These are phyloP conservation scores for Rhagonycha fulva DNA, from an alignment of 2,888 invertebrate species.

Conservation along the genomic window DNA sequence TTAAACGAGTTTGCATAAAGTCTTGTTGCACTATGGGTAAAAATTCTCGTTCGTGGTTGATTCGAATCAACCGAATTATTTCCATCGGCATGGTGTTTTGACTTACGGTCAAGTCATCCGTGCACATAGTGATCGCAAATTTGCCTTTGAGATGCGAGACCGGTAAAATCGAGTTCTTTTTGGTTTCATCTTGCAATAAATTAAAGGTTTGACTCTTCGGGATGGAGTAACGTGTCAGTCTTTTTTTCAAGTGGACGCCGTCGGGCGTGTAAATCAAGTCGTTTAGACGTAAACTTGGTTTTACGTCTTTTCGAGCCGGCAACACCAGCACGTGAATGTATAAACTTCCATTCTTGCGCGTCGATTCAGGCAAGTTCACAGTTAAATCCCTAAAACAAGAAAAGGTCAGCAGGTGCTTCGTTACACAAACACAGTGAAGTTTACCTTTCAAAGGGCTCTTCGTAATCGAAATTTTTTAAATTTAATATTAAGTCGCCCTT, in stretches of 20 bases:
- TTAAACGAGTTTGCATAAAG: constrained; percentile 77
- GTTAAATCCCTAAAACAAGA: constrained; percentile 63
- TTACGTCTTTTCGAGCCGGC: constrained; percentile 59
- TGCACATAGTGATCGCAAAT: constrained; percentile 77
- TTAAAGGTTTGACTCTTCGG: constrained; percentile 78
- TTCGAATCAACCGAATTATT: constrained; percentile 55
- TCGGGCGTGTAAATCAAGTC: constrained; percentile 64
- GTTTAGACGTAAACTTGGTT: constrained; percentile 59
- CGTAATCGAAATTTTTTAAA: constrained; percentile 69
- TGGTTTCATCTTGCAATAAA: constrained; percentile 62
- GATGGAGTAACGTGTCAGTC: constrained; percentile 73
- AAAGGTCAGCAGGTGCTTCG: constrained; percentile 6
- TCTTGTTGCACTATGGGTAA: constrained; percentile 85
- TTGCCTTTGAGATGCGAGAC: constrained; percentile 76
- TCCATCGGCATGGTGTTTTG: constrained; percentile 46
- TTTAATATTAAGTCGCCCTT: constrained; percentile 66
- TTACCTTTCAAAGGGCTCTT: constrained; percentile 60
- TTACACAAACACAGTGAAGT: background rate
- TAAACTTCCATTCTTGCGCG: constrained; percentile 83
- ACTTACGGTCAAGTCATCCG: constrained; percentile 60
- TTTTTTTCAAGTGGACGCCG: constrained; percentile 65
- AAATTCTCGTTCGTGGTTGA: constrained; percentile 67
- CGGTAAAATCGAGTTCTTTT: constrained; percentile 55
- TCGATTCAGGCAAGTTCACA: constrained; percentile 73
- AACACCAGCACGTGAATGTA: constrained; percentile 76